These are phyloP conservation scores for Chiloscyllium plagiosum DNA, from an alignment of 2,113 vertebrate species.

Conservation along the genomic window DNA sequence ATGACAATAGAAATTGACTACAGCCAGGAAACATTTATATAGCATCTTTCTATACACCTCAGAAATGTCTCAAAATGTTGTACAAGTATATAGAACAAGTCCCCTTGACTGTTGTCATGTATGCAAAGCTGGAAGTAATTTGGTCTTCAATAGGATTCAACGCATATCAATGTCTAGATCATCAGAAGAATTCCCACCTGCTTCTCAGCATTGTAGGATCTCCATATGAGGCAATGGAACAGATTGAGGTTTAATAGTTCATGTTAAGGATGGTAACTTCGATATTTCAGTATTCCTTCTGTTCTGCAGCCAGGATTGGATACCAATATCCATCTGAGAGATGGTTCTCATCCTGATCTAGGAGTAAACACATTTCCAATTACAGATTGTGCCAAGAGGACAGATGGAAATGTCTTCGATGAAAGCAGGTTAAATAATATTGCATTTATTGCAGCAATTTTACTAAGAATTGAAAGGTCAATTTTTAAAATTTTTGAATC, in stretches of 20 bases:
- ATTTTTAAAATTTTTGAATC: not conserved
- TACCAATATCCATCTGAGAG: not conserved
- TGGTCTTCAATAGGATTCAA: not conserved
- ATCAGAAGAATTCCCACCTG: not conserved
- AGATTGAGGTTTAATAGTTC: not conserved
- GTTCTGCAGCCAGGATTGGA: not conserved
- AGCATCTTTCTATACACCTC: not conserved
- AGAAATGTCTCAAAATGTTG: not conserved
- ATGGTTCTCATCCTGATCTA: not conserved
- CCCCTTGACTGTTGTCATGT: not conserved
- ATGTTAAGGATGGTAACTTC: not conserved
- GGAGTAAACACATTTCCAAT: not conserved
- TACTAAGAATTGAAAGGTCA: not conserved
- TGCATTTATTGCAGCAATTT: not conserved
- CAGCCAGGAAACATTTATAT: not conserved
- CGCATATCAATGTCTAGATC: not conserved
- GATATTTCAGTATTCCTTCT: not conserved
- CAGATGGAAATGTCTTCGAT: not conserved
- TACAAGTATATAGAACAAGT: not conserved
- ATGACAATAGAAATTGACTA: not conserved
- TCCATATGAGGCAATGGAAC: not conserved
- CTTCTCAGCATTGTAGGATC: not conserved
- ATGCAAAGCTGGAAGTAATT: not conserved
- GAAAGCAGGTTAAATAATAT: not conserved
- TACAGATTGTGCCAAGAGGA: not conserved